Percentiles rank a stretch among this genome's conserved stretches.
Evolutionary conservation across 2,888 invertebrate species (phyloP).

Genomic region (Cephus nigrinus): DNA sequence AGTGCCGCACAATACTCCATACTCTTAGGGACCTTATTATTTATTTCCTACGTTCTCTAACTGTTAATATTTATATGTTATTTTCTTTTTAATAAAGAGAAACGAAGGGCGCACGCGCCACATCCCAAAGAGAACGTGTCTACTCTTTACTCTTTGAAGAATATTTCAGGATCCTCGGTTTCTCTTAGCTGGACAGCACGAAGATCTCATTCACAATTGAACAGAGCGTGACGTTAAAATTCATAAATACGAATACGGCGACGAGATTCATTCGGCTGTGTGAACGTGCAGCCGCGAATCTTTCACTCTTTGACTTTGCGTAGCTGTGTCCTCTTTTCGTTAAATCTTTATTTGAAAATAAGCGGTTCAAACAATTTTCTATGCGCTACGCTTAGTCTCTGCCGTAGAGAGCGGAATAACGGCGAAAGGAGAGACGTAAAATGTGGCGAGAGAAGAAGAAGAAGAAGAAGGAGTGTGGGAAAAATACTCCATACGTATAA

Average conservation of each 20-base stretch:
- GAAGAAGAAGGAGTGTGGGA: not conserved
- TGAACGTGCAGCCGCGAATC: too few relatives aligned
- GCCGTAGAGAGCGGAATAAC: too few relatives aligned
- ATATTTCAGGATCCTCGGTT: not conserved
- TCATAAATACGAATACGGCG: too few relatives aligned
- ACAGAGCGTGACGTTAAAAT: too few relatives aligned
- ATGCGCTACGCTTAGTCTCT: too few relatives aligned
- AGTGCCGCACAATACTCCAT: constrained; percentile 56
- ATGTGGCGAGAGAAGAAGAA: not conserved
- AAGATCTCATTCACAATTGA: too few relatives aligned
- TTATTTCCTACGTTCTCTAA: not conserved
- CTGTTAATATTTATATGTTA: constrained; percentile 28
- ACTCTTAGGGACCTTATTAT: constrained; percentile 32
- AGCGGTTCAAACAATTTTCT: too few relatives aligned
- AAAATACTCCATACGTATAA: constrained; percentile 2
- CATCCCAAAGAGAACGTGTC: constrained; percentile 46
- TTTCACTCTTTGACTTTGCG: too few relatives aligned
- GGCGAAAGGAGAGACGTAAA: not conserved
- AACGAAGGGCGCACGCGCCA: constrained; percentile 45
- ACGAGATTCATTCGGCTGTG: too few relatives aligned
- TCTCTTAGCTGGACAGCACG: not conserved
- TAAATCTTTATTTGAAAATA: too few relatives aligned
- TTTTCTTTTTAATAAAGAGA: constrained; percentile 48
- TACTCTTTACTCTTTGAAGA: not conserved
- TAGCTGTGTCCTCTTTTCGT: too few relatives aligned